Conservation (phyloP, 1,140 invertebrate species). For the Zelostemma sp. region DNA sequence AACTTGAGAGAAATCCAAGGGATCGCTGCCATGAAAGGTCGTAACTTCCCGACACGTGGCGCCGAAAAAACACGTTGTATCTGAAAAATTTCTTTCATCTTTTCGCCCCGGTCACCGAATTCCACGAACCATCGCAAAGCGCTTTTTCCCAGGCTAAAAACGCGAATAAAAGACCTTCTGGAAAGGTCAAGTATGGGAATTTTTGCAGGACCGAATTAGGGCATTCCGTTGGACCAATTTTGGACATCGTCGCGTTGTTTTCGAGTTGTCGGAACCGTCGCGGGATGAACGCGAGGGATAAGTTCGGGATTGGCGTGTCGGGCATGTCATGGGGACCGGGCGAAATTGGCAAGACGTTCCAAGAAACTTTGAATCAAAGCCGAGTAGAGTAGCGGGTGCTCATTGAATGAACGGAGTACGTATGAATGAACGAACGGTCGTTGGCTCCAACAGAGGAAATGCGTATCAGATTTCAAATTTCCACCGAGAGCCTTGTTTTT, state of each 20-base stretch:
- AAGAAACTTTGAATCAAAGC: conserved; percentile 66
- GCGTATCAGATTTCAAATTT: conserved; percentile 48
- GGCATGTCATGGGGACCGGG: conserved; percentile 53
- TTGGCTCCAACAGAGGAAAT: conserved; percentile 52
- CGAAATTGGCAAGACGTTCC: conserved; percentile 65
- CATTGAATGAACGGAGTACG: conserved; percentile 60
- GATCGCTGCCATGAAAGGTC: conserved; percentile 7
- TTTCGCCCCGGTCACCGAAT: not conserved
- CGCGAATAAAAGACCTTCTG: not conserved
- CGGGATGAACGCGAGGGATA: conserved; percentile 22
- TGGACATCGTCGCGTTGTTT: too few relatives aligned
- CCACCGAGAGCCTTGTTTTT: too few relatives aligned
- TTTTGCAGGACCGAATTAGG: not conserved
- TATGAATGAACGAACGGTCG: conserved; percentile 60
- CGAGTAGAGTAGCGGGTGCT: conserved; percentile 56
- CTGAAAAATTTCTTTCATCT: not conserved
- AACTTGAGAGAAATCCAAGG: conserved; percentile 43
- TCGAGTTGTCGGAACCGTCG: not conserved
- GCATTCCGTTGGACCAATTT: too few relatives aligned
- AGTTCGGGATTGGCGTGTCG: conserved; percentile 41
- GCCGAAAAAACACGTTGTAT: not conserved
- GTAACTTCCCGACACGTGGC: conserved; percentile 9
- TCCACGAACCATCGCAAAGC: not conserved
- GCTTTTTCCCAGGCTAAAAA: too few relatives aligned
- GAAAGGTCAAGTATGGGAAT: not conserved